A percentile compares a stretch with the other conserved stretches of the same genome.
These are phyloP conservation scores for Pseudochromis fuscus DNA, from an alignment of 2,797 vertebrate species.

Conservation along the genomic window DNA sequence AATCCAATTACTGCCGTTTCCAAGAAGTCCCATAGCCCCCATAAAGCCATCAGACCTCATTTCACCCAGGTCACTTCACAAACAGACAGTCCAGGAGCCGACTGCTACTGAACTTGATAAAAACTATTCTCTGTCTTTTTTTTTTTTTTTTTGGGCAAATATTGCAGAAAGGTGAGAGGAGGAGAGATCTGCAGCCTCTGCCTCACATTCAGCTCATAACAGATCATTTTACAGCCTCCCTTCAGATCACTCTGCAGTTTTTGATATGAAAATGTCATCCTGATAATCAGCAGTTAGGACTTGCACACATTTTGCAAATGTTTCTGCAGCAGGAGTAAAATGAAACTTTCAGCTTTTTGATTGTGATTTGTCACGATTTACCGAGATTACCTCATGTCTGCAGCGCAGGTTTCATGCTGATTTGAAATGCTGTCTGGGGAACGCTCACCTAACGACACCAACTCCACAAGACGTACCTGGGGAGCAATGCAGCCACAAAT, in stretches of 20 bases:
- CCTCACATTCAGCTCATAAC: constrained; percentile 3
- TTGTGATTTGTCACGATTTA: too few species aligned
- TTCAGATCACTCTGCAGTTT: not conserved
- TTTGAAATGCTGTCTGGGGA: constrained; percentile 1
- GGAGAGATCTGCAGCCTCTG: not conserved
- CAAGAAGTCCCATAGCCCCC: constrained; percentile 54
- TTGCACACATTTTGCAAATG: not conserved
- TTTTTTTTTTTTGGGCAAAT: constrained; percentile 17
- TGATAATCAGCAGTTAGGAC: not conserved
- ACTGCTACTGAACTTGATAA: constrained; percentile 6
- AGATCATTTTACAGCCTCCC: not conserved
- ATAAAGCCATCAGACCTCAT: constrained; percentile 59
- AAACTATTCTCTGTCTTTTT: constrained; percentile 3
- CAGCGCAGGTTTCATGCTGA: not conserved
- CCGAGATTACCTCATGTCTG: not conserved
- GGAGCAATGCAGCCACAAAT: not conserved
- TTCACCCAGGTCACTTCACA: constrained; percentile 61
- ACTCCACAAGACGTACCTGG: not conserved
- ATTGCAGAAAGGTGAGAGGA: constrained; percentile 12
- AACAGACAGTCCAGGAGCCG: constrained; percentile 33
- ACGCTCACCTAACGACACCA: not conserved
- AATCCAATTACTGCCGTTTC: constrained; percentile 70
- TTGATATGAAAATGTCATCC: not conserved
- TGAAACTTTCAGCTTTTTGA: too few species aligned
- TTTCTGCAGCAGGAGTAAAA: too few species aligned